phyloP scores from a whole-genome alignment of 2,888 invertebrate species.

The Ormyrus pomaceus region DNA sequence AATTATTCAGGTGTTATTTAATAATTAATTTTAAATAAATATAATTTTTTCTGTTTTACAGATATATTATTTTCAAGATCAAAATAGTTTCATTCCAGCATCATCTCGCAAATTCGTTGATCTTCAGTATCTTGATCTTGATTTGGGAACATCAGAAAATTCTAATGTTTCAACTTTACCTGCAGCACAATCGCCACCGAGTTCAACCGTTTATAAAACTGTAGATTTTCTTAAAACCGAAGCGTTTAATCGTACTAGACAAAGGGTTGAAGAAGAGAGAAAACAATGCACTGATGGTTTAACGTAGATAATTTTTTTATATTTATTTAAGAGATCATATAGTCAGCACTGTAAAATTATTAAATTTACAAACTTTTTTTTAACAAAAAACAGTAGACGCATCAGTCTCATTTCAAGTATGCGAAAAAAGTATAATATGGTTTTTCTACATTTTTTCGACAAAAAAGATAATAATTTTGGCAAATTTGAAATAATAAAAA shows the following conservation, averaged over 20 bases:
- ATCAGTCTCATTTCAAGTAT: no score
- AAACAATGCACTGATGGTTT: conserved; percentile 74
- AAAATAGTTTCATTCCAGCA: conserved; percentile 64
- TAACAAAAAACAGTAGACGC: no score
- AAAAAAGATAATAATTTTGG: background rate
- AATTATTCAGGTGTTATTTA: background rate
- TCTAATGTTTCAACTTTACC: conserved; percentile 75
- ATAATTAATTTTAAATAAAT: background rate
- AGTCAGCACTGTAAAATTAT: no score
- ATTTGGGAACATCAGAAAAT: conserved; percentile 79
- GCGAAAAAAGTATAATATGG: background rate
- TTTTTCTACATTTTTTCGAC: background rate
- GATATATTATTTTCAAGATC: conserved; percentile 69
- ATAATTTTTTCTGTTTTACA: conserved; percentile 57
- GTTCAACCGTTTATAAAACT: conserved; percentile 87
- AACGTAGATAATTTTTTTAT: conserved; percentile 78
- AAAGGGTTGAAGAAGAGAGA: conserved; percentile 85
- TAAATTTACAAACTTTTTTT: no score
- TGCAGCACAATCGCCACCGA: conserved; percentile 74
- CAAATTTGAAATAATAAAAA: background rate
- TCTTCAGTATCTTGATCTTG: conserved; percentile 92
- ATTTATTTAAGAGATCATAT: conserved; percentile 78
- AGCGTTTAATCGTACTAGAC: conserved; percentile 91
- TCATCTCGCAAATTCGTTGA: conserved; percentile 71
- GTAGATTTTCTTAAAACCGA: conserved; percentile 96